Base-by-base conservation (phyloP, 2,888 invertebrate genomes). In the Synanthedon andrenaeformis region DNA sequence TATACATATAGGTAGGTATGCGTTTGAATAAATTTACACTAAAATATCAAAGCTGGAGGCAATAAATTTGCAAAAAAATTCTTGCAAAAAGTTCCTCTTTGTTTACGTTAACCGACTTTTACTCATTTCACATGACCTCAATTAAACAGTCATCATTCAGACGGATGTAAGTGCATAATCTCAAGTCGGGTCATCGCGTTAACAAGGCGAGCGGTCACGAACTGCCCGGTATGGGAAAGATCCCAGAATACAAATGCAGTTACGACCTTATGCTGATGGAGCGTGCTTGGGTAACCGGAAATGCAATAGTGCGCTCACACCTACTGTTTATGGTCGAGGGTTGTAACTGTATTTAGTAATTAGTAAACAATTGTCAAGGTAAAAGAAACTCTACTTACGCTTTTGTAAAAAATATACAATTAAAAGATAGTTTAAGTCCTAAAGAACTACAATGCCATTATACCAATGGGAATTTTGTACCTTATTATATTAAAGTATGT, bases 81-180 rank as follows among this genome's bases (percentile, higher is more conserved):
- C 45, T 13, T 45, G 45, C 45, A n/a, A 45, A 45, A 14, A 35
- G 35, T 10, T 8, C 35, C 35, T 45, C 45, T 45, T 67, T 69
- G 70, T 67, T 64, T 62, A 63, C 60, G 58, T 56, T 63, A 69
- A 66, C 60, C 64, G 61, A 64, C 64, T 68, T 59, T 63, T 61
- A 59, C 66, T 67, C 64, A 68, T 67, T 72, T 75, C 74, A 71
- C 75, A 74, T 78, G 80, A 65, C 76, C 82, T 76, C 82, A 84
- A 85, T 86, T 83, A 85, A 81, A 73, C 74, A 82, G 79, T 79
- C 83, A 82, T 83, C 81, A 76, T 75, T 71, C 75, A 75, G 73
- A 82, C 82, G 81, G 82, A 80, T 82, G 82, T 82, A 70, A 79
- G 83, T 83, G 84, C 82, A 85, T 81, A 84, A 83, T 84, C 83